Conservation (phyloP, 2,113 vertebrate species). For the Plecotus auritus region DNA sequence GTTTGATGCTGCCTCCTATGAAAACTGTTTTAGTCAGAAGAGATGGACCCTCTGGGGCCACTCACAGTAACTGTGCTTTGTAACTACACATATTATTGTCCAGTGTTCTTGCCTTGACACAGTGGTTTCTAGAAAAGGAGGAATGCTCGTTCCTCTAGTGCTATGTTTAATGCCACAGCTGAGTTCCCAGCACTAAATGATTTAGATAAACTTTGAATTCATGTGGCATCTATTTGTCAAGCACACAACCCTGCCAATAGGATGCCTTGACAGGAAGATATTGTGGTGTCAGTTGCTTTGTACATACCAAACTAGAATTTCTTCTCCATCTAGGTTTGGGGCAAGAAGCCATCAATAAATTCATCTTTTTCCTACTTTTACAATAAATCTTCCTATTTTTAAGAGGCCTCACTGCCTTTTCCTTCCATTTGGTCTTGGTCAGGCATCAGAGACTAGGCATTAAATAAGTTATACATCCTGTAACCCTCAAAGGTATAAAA, state of each 20-base stretch:
- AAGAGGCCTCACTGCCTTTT: neutral
- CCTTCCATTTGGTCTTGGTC: neutral
- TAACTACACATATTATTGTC: accelerated
- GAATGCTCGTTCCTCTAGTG: neutral
- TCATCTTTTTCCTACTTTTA: neutral
- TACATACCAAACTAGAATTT: neutral
- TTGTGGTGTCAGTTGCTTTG: neutral
- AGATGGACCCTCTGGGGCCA: neutral
- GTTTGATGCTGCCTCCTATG: neutral
- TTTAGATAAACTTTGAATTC: neutral
- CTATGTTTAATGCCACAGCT: neutral
- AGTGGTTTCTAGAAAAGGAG: neutral
- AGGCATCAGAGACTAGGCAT: neutral
- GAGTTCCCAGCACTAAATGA: neutral
- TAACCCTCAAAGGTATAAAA: neutral
- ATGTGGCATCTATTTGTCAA: neutral
- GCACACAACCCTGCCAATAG: neutral
- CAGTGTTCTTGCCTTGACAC: neutral
- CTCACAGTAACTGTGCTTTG: neutral
- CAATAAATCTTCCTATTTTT: neutral
- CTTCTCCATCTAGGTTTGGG: neutral
- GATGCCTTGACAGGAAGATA: neutral
- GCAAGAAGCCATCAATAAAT: neutral
- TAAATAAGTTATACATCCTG: neutral
- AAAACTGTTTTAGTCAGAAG: neutral